Base-by-base conservation (phyloP, 2,113 vertebrate genomes). In the Epinephelus fuscoguttatus region DNA sequence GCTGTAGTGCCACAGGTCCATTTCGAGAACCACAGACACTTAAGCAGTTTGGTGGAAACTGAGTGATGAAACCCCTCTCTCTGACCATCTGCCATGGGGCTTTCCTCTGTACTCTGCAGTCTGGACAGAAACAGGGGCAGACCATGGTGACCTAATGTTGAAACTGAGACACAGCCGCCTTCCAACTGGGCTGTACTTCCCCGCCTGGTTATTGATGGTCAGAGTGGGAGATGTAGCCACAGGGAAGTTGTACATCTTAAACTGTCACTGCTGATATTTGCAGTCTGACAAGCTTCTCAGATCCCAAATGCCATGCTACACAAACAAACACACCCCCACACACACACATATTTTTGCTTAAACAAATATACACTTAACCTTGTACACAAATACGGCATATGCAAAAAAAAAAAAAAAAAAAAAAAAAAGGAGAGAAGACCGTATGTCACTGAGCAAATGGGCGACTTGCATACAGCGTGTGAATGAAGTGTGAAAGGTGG, bases 51-150 rank as follows among this genome's bases (percentile, higher is more conserved):
- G 60, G 63, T 79, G 72, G 52, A 79, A 78, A 50, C 4, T 50
- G 11, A 82, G 59, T 42, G 52, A 85, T 90, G 85, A 86, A 59
- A 77, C 59, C 74, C 52, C n/a, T 78, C 66, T 87, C 84, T 75
- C 72, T 63, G 76, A 85, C 88, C 91, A 92, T 90, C 91, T 91
- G 90, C 86, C 79, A 49, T 8, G 4, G 84, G 81, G 76, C 55
- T 78, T 74, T 82, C 74, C 81, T 88, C 78, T 64, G 8, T 55
- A 33, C 81, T 84, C 81, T 63, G 62, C 79, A 83, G 78, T 88
- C 80, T 89, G 82, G 75, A 68, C 75, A 67, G 64, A 69, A 80
- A 75, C 66, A 75, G 60, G 52, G 67, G 49, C 81, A 84, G 84
- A 80, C 84, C 55, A 75, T 15, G 55, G 78, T 47, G 67, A 73